phyloP scores from a whole-genome alignment of 2,797 vertebrate genomes.

The Enteromius radiatus region DNA sequence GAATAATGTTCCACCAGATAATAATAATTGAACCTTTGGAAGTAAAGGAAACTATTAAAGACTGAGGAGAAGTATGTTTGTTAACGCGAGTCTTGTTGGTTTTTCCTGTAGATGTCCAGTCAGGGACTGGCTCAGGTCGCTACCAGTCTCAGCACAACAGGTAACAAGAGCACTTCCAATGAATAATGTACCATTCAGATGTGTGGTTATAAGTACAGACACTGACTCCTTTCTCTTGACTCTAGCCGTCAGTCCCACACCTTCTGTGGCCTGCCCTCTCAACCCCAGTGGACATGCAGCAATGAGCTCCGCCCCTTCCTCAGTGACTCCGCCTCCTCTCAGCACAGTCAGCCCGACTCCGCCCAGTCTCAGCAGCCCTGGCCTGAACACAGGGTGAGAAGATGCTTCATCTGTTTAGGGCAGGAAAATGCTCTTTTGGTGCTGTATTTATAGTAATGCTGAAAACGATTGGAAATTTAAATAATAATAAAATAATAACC shows the following conservation, averaged over 20 bases:
- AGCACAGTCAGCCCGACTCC: slow-evolving; percentile 86
- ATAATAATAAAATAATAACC: neutral
- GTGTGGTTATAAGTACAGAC: neutral
- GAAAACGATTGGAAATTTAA: neutral
- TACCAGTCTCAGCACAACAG: slow-evolving; percentile 91
- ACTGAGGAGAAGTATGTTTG: neutral
- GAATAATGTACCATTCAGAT: neutral
- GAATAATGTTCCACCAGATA: neutral
- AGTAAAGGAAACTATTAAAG: slow-evolving; percentile 1
- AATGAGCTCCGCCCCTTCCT: slow-evolving; percentile 79
- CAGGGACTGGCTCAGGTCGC: slow-evolving; percentile 83
- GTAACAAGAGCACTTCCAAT: slow-evolving; percentile 68
- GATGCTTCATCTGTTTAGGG: neutral
- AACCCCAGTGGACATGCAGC: slow-evolving; percentile 79
- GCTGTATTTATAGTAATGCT: neutral
- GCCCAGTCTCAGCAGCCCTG: slow-evolving; percentile 76
- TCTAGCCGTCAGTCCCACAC: slow-evolving; percentile 81
- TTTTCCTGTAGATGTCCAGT: slow-evolving; percentile 75
- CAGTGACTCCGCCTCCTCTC: slow-evolving; percentile 84
- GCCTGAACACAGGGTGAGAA: slow-evolving; percentile 85
- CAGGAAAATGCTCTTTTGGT: neutral
- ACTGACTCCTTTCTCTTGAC: slow-evolving; percentile 44
- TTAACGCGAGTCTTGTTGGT: slow-evolving; percentile 43
- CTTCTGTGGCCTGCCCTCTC: slow-evolving; percentile 82
- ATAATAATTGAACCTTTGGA: neutral